phyloP scores from a whole-genome alignment of 2,797 vertebrate genomes.

The Semaprochilodus insignis region DNA sequence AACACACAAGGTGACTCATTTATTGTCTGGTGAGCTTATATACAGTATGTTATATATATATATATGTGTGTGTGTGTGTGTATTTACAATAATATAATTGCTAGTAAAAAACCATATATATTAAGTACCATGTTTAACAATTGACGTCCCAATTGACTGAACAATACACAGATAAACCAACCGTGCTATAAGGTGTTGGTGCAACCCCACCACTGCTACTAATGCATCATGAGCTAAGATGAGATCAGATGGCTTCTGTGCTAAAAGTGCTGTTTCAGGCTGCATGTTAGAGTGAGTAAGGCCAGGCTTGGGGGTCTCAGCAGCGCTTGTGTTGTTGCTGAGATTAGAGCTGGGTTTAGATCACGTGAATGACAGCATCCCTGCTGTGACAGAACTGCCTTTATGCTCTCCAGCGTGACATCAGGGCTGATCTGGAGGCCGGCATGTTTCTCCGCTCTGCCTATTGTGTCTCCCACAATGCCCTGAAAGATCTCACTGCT shows the following conservation, averaged over 20 bases:
- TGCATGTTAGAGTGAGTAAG: constrained; percentile 27
- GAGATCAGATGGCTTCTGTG: background rate
- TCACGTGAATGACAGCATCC: constrained; percentile 73
- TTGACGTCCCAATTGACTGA: too few relatives aligned
- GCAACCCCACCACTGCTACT: too few relatives aligned
- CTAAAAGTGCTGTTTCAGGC: constrained; percentile 39
- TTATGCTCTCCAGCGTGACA: constrained; percentile 77
- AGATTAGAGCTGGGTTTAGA: constrained; percentile 56
- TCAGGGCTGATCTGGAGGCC: constrained; percentile 62
- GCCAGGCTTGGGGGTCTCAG: constrained; percentile 11
- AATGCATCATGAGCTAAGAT: background rate
- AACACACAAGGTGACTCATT: too few relatives aligned
- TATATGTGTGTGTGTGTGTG: too few relatives aligned
- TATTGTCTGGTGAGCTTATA: too few relatives aligned
- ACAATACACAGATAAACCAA: too few relatives aligned
- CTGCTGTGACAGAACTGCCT: constrained; percentile 74
- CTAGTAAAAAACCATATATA: too few relatives aligned
- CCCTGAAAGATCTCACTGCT: constrained; percentile 52
- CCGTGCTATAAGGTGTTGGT: too few relatives aligned
- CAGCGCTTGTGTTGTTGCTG: constrained; percentile 57
- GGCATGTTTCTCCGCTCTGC: constrained; percentile 39
- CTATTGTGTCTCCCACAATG: constrained; percentile 57
- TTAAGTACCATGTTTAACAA: too few relatives aligned
- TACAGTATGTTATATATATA: too few relatives aligned
- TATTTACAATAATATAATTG: too few relatives aligned